phyloP scores from a whole-genome alignment of 2,797 vertebrate genomes.

The Coregonus sp. region DNA sequence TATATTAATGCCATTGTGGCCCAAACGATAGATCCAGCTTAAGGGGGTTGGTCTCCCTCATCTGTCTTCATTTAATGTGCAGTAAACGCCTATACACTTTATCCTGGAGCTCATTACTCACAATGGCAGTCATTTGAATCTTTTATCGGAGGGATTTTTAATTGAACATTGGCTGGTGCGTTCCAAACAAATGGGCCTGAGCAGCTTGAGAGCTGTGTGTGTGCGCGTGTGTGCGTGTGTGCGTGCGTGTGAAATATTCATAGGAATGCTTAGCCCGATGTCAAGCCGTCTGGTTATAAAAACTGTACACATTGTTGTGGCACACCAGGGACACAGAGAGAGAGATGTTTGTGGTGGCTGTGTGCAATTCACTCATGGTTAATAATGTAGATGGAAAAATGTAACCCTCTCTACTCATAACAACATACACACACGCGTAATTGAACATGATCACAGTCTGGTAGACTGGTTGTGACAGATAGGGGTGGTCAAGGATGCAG shows the following conservation, averaged over 20 bases:
- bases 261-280: conserved; percentile 48
- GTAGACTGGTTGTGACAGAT: conserved; percentile 20
- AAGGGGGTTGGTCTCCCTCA: conserved; percentile 61
- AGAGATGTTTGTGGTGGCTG: conserved; percentile 46
- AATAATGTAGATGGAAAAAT: conserved; percentile 31
- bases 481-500: conserved; percentile 35
- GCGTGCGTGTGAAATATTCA: conserved; percentile 50
- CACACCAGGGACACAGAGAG: conserved; percentile 49
- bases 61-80: conserved; percentile 73
- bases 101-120: conserved; percentile 74
- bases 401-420: background rate
- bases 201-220: conserved; percentile 42
- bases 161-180: conserved; percentile 73
- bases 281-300: conserved; percentile 54
- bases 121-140: conserved; percentile 72
- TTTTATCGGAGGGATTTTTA: conserved; percentile 72
- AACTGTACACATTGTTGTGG: conserved; percentile 50
- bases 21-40: conserved; percentile 54
- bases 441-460: background rate
- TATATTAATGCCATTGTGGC: conserved; percentile 60
- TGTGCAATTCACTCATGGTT: conserved; percentile 42
- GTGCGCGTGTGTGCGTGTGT: conserved; percentile 30
- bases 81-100: conserved; percentile 74
- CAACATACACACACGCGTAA: background rate
- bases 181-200: conserved; percentile 63